Evolutionary conservation across 2,113 vertebrate genomes (phyloP), one percentile per base, ranked within the genome.

Genomic region (Hystrix brachyura): DNA sequence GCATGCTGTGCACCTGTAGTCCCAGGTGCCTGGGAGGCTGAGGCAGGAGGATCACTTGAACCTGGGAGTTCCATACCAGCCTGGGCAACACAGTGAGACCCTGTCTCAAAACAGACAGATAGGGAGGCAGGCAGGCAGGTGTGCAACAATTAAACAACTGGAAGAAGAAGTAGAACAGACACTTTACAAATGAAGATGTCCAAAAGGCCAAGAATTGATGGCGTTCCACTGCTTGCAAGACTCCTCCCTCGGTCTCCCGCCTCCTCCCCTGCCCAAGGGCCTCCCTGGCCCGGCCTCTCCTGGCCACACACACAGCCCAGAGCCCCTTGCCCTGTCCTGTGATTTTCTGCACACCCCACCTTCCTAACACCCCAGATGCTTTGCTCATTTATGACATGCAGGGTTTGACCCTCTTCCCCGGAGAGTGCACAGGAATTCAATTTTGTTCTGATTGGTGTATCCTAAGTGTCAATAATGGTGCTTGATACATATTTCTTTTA

Each of bases 341-440:
- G 12, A 3, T 27, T 51, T 15, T 14, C 43, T 53, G 51, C 0
- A 0, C 25, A 0, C 55, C 0, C 7, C 2, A 6, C 29, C n/a
- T 18, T n/a, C 15, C 51, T 1, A 29, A 48, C 3, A 15, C 43
- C 14, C 4, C 19, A 19, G 2, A 29, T 53, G 11, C 43, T 53
- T 48, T 59, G 12, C 74, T 38, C 43, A 21, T 59, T 53, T 3
- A 2, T 32, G 5, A 18, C 1, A 17, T 3, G 15, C 14, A 18
- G 4, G 17, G 34, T 81, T 27, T 43, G 25, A 18, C 25, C 32
- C 13, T 18, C 4, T 38, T 14, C 34, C 46, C 69, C 19, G 19
- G 25, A 48, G 46, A 19, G 46, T 11, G 18, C 48, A 23, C 6
- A 67, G 76, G 64, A 34, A 48, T 48, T 38, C 32, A 25, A 0